phyloP scores from a whole-genome alignment of 1,140 invertebrate genomes.

The Trinorchestia longiramus region DNA sequence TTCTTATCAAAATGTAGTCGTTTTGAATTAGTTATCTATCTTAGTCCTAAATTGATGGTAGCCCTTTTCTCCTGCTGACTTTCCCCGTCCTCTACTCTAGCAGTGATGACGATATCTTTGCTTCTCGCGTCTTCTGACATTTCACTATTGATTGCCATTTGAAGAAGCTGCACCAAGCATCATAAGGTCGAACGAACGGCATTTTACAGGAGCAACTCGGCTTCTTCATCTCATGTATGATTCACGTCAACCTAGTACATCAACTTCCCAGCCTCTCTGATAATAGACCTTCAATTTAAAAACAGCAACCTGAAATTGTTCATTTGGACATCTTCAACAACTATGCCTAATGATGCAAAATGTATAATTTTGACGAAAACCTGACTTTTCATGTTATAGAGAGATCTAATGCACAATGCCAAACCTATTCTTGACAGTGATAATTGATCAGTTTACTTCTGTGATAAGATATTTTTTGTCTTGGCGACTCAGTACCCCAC shows the following conservation, averaged over 20 bases:
- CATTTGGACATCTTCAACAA: neutral
- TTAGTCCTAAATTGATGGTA: neutral
- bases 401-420: neutral
- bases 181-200: constrained; percentile 29
- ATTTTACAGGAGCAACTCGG: neutral
- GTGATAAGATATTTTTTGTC: too few relatives aligned
- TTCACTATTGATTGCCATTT: neutral
- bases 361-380: neutral
- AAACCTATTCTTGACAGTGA: neutral
- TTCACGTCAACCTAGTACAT: neutral
- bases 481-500: too few relatives aligned
- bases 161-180: constrained; percentile 5
- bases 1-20: neutral
- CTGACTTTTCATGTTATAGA: neutral
- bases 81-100: neutral
- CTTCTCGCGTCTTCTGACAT: neutral
- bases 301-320: neutral
- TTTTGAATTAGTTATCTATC: neutral
- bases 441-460: neutral
- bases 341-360: neutral
- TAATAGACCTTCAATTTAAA: neutral
- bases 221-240: constrained; percentile 24
- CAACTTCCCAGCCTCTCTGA: neutral
- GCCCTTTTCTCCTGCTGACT: neutral
- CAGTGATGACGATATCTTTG: neutral